Base-by-base conservation (phyloP, 2,113 vertebrate species). In the Periophthalmodon schlosseri region DNA sequence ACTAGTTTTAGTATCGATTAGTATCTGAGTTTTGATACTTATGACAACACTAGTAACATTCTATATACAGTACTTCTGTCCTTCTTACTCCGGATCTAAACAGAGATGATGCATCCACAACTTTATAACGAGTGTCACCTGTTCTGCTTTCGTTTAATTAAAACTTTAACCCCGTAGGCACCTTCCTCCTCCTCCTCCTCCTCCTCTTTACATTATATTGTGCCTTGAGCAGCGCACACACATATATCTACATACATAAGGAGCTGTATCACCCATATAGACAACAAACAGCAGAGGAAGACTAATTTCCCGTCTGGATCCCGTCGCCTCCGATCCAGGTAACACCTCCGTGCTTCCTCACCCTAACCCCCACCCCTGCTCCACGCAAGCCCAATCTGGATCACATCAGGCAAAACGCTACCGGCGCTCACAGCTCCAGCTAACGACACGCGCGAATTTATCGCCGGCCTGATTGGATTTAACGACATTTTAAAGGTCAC, bases 261-360 rank as follows among this genome's bases (percentile, higher is more conserved):
- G n/a, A n/a, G n/a, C n/a, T n/a, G n/a, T n/a, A n/a, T n/a, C 11
- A 47, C 46, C 2, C 46, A 15, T 3, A 49, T 14, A 49, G 2
- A 46, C 44, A 6, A 6, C 1, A 11, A 46, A 46, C 44, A 6
- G 1, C 1, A 46, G 47, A 15, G 47, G 46, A 47, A 49, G 14
- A 56, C 49, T 65, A 66, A 89, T 85, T 88, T 88, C 89, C n/a
- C n/a, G n/a, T n/a, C 88, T 85, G 84, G 74, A 39, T 13, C 47
- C 24, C 50, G 72, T 82, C 88, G 81, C 82, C 82, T 88, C 56
- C 44, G 65, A 78, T 74, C 75, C 78, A 76, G 72, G 77, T 78
- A 79, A 87, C 83, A 86, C 82, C 79, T 87, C 66, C n/a, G n/a
- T 0, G 24, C 52, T 64, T 77, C 50, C 70, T 23, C 50, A 28